Percentiles rank a stretch among this genome's conserved stretches.
Evolutionary conservation across 2,888 invertebrate genomes (phyloP).

Genomic region (Dendrolimus pini): DNA sequence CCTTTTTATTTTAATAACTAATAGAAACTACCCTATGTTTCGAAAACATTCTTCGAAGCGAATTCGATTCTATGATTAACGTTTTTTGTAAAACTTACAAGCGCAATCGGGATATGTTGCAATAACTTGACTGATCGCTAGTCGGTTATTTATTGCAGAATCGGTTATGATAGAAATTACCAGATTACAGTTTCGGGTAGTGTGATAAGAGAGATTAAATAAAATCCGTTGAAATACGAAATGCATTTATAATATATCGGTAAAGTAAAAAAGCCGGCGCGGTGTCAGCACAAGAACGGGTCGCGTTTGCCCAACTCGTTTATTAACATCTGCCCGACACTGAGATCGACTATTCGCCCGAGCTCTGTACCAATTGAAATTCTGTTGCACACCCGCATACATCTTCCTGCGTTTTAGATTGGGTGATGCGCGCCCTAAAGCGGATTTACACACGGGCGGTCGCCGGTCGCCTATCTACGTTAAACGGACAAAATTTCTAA

Average conservation of each 20-base stretch:
- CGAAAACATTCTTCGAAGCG: background rate
- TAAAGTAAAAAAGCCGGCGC: too few species aligned
- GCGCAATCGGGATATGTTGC: too few species aligned
- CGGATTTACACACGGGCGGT: conserved; percentile 49
- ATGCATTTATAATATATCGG: too few species aligned
- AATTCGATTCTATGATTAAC: too few species aligned
- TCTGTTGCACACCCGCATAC: conserved; percentile 49
- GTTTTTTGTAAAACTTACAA: too few species aligned
- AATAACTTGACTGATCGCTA: too few species aligned
- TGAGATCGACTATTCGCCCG: conserved; percentile 11
- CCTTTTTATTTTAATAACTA: conserved; percentile 8
- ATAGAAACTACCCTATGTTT: conserved; percentile 6
- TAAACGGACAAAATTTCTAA: background rate
- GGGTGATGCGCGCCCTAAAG: conserved; percentile 35
- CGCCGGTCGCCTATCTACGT: conserved; percentile 7
- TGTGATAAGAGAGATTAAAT: too few species aligned
- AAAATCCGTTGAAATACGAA: too few species aligned
- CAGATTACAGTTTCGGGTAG: too few species aligned
- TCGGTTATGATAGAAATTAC: too few species aligned
- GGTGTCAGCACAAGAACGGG: background rate
- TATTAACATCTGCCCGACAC: conserved; percentile 52
- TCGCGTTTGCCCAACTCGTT: conserved; percentile 14
- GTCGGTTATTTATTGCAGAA: too few species aligned
- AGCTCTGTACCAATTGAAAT: conserved; percentile 44
- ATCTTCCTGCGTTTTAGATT: conserved; percentile 20